Evolutionary conservation across 2,797 vertebrate species (phyloP), one percentile per base, ranked within the genome.

Genomic region (Labeo calbasu): DNA sequence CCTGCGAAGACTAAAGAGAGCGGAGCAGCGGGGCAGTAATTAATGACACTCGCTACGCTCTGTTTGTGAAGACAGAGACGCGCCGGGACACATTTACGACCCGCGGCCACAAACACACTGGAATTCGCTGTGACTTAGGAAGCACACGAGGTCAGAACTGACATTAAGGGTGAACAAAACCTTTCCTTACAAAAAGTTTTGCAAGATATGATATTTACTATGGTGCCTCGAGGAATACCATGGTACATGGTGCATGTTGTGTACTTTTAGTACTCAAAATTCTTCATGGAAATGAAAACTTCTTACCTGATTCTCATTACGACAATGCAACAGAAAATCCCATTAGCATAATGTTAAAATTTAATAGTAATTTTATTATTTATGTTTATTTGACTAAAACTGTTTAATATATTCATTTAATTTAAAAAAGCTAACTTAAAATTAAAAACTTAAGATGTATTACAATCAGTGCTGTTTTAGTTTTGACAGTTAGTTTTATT

Each of bases 1-100:
- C 86, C 88, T 51, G 12, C 11, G 21, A 48, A 55, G 17, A 23
- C 55, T 86, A 66, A 65, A 72, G 72, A 84, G 76, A 7, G 57
- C 81, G 15, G 12, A 50, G 46, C 53, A 77, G 53, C 73, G 7
- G 15, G 70, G 14, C 48, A 5, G 2, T 48, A n/a, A 76, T 59
- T 76, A 82, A 50, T 50, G 2, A 50, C 78, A 1, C 61, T 21
- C 25, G 61, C 61, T 25, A 6, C 61, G 61, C 32, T 15, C 5
- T 21, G 79, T 71, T 71, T 68, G 57, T 28, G 43, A 76, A 13
- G 76, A 28, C 7, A 53, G 28, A 57, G n/a, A 70, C 78, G 17
- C 10, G 50, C 19, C 32, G 0, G 7, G 32, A 80, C 59, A 66
- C 71, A 51, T 46, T 68, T 66, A 75, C 11, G 6, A 32, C 32